Conservation (phyloP, 2,797 vertebrate species). For the Sphenopsis melanotis region DNA sequence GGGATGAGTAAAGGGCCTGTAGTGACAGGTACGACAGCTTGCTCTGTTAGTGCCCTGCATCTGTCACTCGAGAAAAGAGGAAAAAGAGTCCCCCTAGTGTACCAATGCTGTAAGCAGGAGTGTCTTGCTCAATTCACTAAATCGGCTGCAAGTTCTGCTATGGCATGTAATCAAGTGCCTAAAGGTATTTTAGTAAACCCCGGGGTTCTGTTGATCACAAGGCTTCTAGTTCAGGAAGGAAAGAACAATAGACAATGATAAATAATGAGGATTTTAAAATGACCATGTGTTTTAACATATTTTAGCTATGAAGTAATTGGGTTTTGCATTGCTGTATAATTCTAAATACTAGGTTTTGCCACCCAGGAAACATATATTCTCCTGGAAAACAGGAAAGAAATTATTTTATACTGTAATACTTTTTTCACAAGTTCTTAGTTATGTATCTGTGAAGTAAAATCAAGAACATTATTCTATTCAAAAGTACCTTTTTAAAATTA, state of each 20-base stretch:
- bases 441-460: not conserved
- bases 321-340: not conserved
- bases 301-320: not conserved
- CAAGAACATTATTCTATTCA: not conserved
- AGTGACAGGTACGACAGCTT: not conserved
- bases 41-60: not conserved
- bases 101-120: slow-evolving; percentile 10
- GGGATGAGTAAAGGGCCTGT: not conserved
- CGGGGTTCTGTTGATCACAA: not conserved
- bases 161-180: not conserved
- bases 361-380: not conserved
- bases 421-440: not conserved
- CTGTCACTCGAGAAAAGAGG: slow-evolving; percentile 35
- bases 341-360: not conserved
- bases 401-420: not conserved
- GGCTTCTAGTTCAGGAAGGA: not conserved
- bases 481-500: not conserved
- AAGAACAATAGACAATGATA: not conserved
- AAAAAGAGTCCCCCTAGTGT: slow-evolving; percentile 58
- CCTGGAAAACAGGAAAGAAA: not conserved
- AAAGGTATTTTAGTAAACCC: not conserved
- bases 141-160: not conserved
- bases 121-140: not conserved
- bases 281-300: not conserved
- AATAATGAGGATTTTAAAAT: not conserved